Evolutionary conservation across 2,888 invertebrate genomes (phyloP).

Genomic region (Megamerina dolium): DNA sequence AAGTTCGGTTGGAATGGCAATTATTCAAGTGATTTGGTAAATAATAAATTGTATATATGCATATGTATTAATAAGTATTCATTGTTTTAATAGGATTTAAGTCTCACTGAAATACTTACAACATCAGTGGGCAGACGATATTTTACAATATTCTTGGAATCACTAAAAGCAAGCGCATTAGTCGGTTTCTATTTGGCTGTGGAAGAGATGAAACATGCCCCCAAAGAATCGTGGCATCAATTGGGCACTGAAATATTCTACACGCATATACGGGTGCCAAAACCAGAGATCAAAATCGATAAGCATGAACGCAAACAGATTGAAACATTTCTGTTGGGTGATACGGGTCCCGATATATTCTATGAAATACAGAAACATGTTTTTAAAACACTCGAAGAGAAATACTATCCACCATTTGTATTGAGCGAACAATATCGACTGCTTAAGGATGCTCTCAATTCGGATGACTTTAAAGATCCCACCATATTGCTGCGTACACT

Average conservation of each 20-base stretch:
- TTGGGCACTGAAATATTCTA: conserved; percentile 88
- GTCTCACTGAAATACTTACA: conserved; percentile 67
- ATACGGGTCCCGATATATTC: conserved; percentile 82
- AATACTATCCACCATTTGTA: conserved; percentile 83
- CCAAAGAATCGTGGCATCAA: conserved; percentile 74
- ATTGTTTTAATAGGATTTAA: conserved; percentile 56
- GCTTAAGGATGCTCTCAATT: conserved; percentile 44
- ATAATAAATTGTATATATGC: no score
- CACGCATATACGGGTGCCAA: conserved; percentile 75
- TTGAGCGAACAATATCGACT: conserved; percentile 79
- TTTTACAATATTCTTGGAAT: conserved; percentile 74
- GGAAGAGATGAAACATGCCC: conserved; percentile 73
- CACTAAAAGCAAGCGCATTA: conserved; percentile 74
- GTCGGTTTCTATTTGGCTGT: conserved; percentile 83
- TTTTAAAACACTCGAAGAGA: conserved; percentile 72
- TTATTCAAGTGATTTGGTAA: conserved; percentile 51
- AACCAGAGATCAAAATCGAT: conserved; percentile 75
- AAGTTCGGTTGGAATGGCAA: conserved; percentile 73
- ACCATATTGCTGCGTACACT: conserved; percentile 39
- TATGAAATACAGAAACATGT: conserved; percentile 80
- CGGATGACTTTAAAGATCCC: conserved; percentile 49
- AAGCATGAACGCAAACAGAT: conserved; percentile 74
- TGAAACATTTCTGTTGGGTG: conserved; percentile 81
- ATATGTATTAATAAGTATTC: no score
- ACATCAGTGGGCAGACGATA: conserved; percentile 75